Conservation (phyloP, 2,113 vertebrate genomes). For the Nanorana parkeri region DNA sequence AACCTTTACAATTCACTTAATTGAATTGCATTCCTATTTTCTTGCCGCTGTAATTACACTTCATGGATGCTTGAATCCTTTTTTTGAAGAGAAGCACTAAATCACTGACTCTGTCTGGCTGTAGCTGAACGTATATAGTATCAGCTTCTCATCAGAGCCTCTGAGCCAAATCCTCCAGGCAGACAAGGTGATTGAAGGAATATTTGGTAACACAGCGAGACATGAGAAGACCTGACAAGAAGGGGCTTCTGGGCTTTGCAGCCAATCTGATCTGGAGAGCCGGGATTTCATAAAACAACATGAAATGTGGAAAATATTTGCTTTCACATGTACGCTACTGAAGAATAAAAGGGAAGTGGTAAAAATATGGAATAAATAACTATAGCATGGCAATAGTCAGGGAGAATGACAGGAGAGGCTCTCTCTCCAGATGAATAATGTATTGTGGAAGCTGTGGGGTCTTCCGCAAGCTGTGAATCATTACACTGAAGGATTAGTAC, state of each 20-base stretch:
- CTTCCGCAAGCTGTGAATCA: conserved; percentile 25
- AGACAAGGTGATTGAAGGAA: conserved; percentile 21
- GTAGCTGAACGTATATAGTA: not conserved
- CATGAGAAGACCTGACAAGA: conserved; percentile 3
- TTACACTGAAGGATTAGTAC: conserved; percentile 26
- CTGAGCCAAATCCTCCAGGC: not conserved
- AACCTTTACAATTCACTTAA: too few species aligned
- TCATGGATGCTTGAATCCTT: not conserved
- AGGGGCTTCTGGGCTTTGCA: conserved; percentile 5
- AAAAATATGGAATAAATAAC: conserved; percentile 6
- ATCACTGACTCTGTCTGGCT: not conserved
- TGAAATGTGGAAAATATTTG: conserved; percentile 33
- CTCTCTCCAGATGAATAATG: conserved; percentile 22
- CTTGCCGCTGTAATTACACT: too few species aligned
- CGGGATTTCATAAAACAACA: conserved; percentile 18
- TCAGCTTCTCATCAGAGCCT: not conserved
- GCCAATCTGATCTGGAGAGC: not conserved
- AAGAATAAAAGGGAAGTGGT: not conserved
- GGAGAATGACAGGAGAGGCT: conserved; percentile 9
- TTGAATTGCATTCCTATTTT: too few species aligned
- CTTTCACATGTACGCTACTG: conserved; percentile 6
- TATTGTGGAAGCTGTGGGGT: conserved; percentile 32
- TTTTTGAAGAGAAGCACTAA: not conserved
- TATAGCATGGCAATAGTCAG: conserved; percentile 2
- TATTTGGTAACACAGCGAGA: not conserved